Evolutionary conservation across 1,140 invertebrate genomes (phyloP), one percentile per base, ranked within the genome.

Genomic region (Daktulosphaira vitifoliae): DNA sequence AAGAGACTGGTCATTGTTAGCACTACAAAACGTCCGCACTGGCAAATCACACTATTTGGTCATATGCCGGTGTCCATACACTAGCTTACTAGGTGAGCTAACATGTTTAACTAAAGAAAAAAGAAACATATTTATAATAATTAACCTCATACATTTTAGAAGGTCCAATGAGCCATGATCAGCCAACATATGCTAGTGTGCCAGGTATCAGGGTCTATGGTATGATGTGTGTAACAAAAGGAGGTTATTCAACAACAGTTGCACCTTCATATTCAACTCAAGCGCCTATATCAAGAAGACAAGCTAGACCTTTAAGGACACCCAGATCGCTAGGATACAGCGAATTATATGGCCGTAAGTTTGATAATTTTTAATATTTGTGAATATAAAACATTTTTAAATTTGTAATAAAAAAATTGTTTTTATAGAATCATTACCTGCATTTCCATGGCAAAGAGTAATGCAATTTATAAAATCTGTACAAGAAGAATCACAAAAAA

Each of bases 21-120:
- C 92, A 3, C 76, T 96, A 50, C 92, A 96, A 76, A 94, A 93
- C 73, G 86, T 90, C 53, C 76, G 91, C 71, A 95, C 90, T 7
- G 92, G 92, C 67, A 94, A 95, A 76, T 92, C 91, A 7, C 91
- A 96, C 76, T 96, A 94, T 73, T 78, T 96, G 48, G 91, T 94
- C 52, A 92, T 94, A 68, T 96, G 92, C 74, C 81, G 89, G 70
- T 95, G 92, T 79, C 88, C 90, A 3, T 83, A 89, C 66, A 82
- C 83, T 38, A 72, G 68, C 67, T 38, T 71, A 13, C 46, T 70
- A 68, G 69, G 69, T 72, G 54, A 67, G 62, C 26, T 46, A 46
- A 7, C n/a, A n/a, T n/a, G n/a, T n/a, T 39, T 39, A 9, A 9
- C 8, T 8, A 8, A 39, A 8, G n/a, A n/a, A 9, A 39, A 9